Conservation (phyloP, 2,888 invertebrate species). For the Caenorhabditis parvicauda region DNA sequence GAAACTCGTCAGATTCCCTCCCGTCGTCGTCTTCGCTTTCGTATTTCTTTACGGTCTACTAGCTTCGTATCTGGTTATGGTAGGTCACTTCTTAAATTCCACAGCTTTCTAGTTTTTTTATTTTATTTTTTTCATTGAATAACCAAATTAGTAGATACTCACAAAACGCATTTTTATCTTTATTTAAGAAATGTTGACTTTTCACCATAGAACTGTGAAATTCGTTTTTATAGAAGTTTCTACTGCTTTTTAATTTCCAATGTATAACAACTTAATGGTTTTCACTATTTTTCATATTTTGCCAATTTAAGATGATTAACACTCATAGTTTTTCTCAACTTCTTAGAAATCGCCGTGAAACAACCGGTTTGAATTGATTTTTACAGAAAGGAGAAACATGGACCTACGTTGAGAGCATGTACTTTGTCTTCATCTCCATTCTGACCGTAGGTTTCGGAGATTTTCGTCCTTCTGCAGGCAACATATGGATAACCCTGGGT, state of each 20-base stretch:
- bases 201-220: not conserved
- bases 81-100: not conserved
- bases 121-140: no score
- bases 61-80: constrained; percentile 47
- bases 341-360: not conserved
- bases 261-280: no score
- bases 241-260: no score
- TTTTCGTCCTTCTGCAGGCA: constrained; percentile 52
- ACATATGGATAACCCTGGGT: constrained; percentile 39
- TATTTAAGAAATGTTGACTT: no score
- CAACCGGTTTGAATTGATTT: no score
- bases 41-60: constrained; percentile 57
- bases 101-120: not conserved
- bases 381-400: constrained; percentile 46
- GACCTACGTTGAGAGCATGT: constrained; percentile 56
- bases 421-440: constrained; percentile 60
- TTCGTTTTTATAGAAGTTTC: no score
- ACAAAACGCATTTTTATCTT: no score
- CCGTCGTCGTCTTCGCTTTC: constrained; percentile 55
- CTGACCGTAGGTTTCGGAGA: constrained; percentile 62
- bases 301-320: no score
- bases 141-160: no score
- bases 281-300: not conserved
- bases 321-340: no score
- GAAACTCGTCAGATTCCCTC: constrained; percentile 56